Conservation (phyloP, 2,113 vertebrate genomes). For the Oplegnathus fasciatus region DNA sequence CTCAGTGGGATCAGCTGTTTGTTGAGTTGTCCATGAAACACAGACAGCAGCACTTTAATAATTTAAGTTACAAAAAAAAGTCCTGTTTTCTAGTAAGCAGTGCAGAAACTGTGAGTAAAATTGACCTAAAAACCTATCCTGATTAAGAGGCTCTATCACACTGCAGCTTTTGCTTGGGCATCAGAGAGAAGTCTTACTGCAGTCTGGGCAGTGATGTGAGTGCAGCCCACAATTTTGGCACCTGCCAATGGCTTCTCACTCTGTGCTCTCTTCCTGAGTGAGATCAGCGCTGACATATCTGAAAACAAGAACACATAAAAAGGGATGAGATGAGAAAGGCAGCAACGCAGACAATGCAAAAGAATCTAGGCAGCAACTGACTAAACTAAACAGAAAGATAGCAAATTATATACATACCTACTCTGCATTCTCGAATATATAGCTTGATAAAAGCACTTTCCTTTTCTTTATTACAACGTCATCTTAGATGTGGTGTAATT, state of each 20-base stretch:
- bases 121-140: neutral
- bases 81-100: neutral
- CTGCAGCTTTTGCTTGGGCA: neutral
- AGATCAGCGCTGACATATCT: slow-evolving; percentile 99
- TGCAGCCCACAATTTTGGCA: slow-evolving; percentile 98
- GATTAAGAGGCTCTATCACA: slow-evolving; percentile 18
- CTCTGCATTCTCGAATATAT: neutral
- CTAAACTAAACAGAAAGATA: neutral
- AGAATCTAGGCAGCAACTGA: neutral
- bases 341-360: neutral
- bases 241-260: slow-evolving; percentile 98
- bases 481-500: neutral
- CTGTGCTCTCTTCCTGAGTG: slow-evolving; percentile 97
- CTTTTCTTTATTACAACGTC: neutral
- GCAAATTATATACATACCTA: neutral
- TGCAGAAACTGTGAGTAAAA: slow-evolving; percentile 7
- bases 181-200: slow-evolving; percentile 86
- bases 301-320: slow-evolving; percentile 56
- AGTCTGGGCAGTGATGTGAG: slow-evolving; percentile 98
- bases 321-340: slow-evolving; percentile 7
- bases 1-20: neutral
- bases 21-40: neutral
- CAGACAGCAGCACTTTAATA: neutral
- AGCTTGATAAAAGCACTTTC: neutral
- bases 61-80: neutral